Conservation (phyloP, 1,140 invertebrate genomes). For the Leptonema lineaticorne region DNA sequence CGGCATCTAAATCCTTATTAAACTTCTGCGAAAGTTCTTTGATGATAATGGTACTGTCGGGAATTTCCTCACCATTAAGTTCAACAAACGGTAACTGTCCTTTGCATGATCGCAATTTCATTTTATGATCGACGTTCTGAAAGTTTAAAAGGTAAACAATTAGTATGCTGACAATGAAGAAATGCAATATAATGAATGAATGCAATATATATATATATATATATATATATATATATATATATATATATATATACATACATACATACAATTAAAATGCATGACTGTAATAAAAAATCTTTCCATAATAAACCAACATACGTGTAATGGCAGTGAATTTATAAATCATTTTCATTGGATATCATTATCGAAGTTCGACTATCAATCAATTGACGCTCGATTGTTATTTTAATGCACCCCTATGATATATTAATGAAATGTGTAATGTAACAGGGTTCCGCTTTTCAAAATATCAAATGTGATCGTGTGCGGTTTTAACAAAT, state of each 20-base stretch:
- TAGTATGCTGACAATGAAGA: not conserved
- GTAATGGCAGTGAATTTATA: not conserved
- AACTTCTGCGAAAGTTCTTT: constrained; percentile 81
- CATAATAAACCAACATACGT: not conserved
- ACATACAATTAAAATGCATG: not conserved
- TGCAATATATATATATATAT: constrained; percentile 6
- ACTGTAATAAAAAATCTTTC: not conserved
- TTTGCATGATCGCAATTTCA: constrained; percentile 91
- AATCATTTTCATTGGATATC: not conserved
- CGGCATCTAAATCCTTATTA: constrained; percentile 78
- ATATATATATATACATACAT: too few relatives aligned
- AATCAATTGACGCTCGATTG: not conserved
- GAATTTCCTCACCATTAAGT: constrained; percentile 89
- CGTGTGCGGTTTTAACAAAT: too few relatives aligned
- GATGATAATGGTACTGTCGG: constrained; percentile 87
- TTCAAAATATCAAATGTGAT: too few relatives aligned
- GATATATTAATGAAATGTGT: too few relatives aligned
- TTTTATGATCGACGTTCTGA: constrained; percentile 93
- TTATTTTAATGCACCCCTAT: not conserved
- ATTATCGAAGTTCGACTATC: too few relatives aligned
- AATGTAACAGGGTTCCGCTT: too few relatives aligned
- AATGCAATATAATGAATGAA: not conserved
- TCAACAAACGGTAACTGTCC: constrained; percentile 91
- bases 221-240: not conserved
- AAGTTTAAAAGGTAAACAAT: constrained; percentile 43